Evolutionary conservation across 2,888 invertebrate genomes (phyloP).

Genomic region (Arenicola marina): DNA sequence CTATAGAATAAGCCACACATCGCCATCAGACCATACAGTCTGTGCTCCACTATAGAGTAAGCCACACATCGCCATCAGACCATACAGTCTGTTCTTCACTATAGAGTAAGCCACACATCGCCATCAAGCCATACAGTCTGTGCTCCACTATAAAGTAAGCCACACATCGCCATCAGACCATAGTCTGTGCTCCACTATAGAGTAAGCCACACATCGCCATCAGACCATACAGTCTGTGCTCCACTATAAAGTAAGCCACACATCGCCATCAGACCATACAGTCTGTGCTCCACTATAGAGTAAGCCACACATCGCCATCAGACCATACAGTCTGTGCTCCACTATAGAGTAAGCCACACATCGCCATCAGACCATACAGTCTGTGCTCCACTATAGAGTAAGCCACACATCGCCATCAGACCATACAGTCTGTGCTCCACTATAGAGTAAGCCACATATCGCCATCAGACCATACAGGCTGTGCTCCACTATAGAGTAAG

Average conservation of each 20-base stretch:
- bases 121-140: slow-evolving; percentile 23
- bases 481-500: slow-evolving; percentile 26
- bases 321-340: slow-evolving; percentile 24
- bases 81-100: slow-evolving; percentile 23
- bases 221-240: slow-evolving; percentile 24
- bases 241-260: slow-evolving; percentile 25
- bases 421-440: slow-evolving; percentile 25
- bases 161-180: slow-evolving; percentile 19
- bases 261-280: slow-evolving; percentile 22
- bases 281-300: slow-evolving; percentile 25
- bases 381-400: slow-evolving; percentile 27
- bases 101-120: slow-evolving; percentile 25
- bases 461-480: slow-evolving; percentile 24
- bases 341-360: slow-evolving; percentile 25
- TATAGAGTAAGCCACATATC: slow-evolving; percentile 24
- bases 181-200: slow-evolving; percentile 24
- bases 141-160: slow-evolving; percentile 27
- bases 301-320: slow-evolving; percentile 20
- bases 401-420: slow-evolving; percentile 17
- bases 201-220: slow-evolving; percentile 23
- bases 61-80: slow-evolving; percentile 19
- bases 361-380: slow-evolving; percentile 22
- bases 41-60: slow-evolving; percentile 27
- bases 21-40: slow-evolving; percentile 21
- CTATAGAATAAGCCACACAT: slow-evolving; percentile 25